Conservation (phyloP, 2,888 invertebrate species). For the Brenthis ino region DNA sequence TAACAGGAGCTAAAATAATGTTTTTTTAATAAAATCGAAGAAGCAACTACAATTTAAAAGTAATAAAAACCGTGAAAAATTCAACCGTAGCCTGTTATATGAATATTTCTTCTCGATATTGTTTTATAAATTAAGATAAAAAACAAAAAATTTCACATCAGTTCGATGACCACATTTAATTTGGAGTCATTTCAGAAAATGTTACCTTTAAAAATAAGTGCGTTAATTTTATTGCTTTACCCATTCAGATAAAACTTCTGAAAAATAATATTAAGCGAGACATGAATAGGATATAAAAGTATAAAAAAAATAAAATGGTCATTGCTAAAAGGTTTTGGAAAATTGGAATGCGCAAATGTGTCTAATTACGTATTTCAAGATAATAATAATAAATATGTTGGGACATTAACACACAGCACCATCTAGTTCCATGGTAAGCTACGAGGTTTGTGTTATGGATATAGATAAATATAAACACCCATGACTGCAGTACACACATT, state of each 20-base stretch:
- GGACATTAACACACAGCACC: no score
- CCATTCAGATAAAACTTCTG: slow-evolving; percentile 39
- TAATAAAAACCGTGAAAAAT: slow-evolving; percentile 9
- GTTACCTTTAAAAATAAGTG: neutral
- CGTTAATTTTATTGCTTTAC: slow-evolving; percentile 18
- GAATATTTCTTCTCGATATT: slow-evolving; percentile 2
- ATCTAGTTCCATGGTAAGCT: no score
- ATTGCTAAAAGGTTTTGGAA: slow-evolving; percentile 11
- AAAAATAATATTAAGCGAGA: slow-evolving; percentile 17
- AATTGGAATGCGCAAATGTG: neutral
- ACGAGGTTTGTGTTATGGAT: no score
- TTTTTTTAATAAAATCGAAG: neutral
- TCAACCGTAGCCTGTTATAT: slow-evolving; percentile 5
- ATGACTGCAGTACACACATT: no score
- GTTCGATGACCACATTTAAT: slow-evolving; percentile 18
- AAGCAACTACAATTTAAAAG: slow-evolving; percentile 1
- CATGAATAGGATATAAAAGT: slow-evolving; percentile 12
- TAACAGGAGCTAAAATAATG: neutral
- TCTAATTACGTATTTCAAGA: slow-evolving; percentile 20
- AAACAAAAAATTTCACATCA: neutral
- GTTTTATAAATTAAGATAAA: slow-evolving; percentile 3
- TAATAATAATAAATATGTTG: no score
- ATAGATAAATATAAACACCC: no score
- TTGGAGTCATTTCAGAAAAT: neutral
- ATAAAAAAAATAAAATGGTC: slow-evolving; percentile 17